Conservation (phyloP, 2,797 vertebrate genomes). For the Oreortyx pictus region DNA sequence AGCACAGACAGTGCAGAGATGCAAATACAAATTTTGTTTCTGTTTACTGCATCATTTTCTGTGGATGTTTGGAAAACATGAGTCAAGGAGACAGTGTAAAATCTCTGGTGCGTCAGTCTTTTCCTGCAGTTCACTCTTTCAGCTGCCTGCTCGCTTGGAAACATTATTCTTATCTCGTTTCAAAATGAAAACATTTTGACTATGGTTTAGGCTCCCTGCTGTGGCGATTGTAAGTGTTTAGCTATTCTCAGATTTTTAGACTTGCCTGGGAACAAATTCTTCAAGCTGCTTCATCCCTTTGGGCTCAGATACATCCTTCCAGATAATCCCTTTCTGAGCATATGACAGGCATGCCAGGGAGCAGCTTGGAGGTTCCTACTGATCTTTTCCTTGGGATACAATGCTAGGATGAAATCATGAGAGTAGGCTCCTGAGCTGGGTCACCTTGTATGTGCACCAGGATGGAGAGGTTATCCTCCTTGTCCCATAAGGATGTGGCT, state of each 20-base stretch:
- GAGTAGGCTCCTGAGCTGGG: not conserved
- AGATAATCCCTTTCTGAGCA: rapidly evolving
- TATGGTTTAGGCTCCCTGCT: conserved; percentile 3
- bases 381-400: not conserved
- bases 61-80: conserved; percentile 20
- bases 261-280: not conserved
- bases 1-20: not conserved
- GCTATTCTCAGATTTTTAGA: conserved; percentile 1
- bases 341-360: not conserved
- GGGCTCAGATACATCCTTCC: not conserved
- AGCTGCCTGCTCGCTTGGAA: conserved; percentile 25
- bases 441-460: not conserved
- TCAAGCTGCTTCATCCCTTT: not conserved
- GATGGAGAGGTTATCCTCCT: not conserved
- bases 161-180: conserved; percentile 38
- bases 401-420: not conserved
- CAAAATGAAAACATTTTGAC: conserved; percentile 37
- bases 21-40: conserved; percentile 26
- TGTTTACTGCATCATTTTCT: not conserved
- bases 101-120: not conserved
- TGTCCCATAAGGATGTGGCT: too few relatives aligned
- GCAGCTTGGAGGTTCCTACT: not conserved
- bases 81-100: conserved; percentile 15
- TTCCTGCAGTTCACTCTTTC: not conserved
- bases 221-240: not conserved